Evolutionary conservation across 2,113 vertebrate species (phyloP), one percentile per base, ranked within the genome.

Genomic region (Eudyptes chrysolophus): DNA sequence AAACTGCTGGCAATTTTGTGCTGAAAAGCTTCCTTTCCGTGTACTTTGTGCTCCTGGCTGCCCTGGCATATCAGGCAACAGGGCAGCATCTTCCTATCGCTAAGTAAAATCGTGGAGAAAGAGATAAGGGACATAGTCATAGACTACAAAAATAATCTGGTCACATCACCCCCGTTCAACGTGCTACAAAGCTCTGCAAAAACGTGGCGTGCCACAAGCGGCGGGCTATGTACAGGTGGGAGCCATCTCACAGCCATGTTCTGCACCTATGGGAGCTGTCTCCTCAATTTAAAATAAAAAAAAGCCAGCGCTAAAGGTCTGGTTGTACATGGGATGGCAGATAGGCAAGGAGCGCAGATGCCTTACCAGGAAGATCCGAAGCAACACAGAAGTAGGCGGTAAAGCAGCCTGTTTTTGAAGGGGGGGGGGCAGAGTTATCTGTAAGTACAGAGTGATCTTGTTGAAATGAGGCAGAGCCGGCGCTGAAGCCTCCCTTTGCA

Each of bases 381-480:
- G 92, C 95, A 66, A 75, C 78, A 52, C n/a, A 79, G 58, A 55
- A 90, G 94, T 95, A 87, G 92, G 96, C 83, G 91, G 91, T 94
- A 66, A 83, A 92, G 88, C 94, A 95, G 96, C 83, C 89, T 92
- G 97, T 82, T 94, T 82, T 86, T 34, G 83, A 80, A 78, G 65
- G 48, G 82, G 54, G 68, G 55, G 46, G 82, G 54, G 60, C 34
- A 70, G 89, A 87, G 85, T 86, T 70, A 86, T 92, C 89, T 49
- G 42, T 44, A 75, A 88, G 91, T 95, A 96, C 95, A 96, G 52
- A 92, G 86, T 72, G 97, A 97, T 95, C 96, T 86, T 16, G 81
- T 66, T 79, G 90, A 86, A 88, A 81, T 1, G 19, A 86, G 92
- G 87, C 96, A 80, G 93, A 49, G 89, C 84, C 51, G 2, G 83